Conservation (phyloP, 1,140 invertebrate genomes). For the Tetragonula clypearis region DNA sequence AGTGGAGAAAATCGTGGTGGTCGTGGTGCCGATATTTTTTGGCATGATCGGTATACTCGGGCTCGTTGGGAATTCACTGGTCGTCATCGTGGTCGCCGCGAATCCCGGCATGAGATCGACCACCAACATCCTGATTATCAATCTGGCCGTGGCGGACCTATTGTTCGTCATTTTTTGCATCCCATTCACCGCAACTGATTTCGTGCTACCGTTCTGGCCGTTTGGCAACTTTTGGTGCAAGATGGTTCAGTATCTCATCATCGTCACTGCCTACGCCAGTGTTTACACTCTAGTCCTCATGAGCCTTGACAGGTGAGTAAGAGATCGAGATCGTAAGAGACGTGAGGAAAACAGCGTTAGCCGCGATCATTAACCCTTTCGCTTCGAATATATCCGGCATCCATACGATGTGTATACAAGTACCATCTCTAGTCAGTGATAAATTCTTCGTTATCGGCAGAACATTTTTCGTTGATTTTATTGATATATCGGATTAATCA, state of each 20-base stretch:
- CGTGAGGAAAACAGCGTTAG: too few species aligned
- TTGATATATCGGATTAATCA: too few species aligned
- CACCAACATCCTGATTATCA: conserved; percentile 95
- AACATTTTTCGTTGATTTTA: too few species aligned
- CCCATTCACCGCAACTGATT: conserved; percentile 95
- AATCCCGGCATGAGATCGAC: conserved; percentile 96
- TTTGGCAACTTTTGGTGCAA: conserved; percentile 96
- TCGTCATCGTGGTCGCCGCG: conserved; percentile 91
- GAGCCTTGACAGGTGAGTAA: conserved; percentile 91
- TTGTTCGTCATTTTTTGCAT: conserved; percentile 98
- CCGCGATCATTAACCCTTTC: too few species aligned
- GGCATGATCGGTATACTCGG: conserved; percentile 94
- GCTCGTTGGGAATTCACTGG: conserved; percentile 93
- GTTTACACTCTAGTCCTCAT: conserved; percentile 97
- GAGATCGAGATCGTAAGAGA: too few species aligned
- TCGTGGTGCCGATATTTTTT: conserved; percentile 93
- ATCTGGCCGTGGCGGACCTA: conserved; percentile 94
- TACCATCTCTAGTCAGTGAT: too few species aligned
- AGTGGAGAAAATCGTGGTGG: conserved; percentile 85
- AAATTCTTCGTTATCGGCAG: too few species aligned
- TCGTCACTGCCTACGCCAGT: conserved; percentile 95
- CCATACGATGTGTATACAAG: too few species aligned
- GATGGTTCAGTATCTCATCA: conserved; percentile 91
- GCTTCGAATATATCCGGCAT: too few species aligned
- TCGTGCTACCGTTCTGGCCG: conserved; percentile 93